These are phyloP conservation scores for Sisyra nigra DNA, from an alignment of 2,888 invertebrate genomes.

Conservation along the genomic window DNA sequence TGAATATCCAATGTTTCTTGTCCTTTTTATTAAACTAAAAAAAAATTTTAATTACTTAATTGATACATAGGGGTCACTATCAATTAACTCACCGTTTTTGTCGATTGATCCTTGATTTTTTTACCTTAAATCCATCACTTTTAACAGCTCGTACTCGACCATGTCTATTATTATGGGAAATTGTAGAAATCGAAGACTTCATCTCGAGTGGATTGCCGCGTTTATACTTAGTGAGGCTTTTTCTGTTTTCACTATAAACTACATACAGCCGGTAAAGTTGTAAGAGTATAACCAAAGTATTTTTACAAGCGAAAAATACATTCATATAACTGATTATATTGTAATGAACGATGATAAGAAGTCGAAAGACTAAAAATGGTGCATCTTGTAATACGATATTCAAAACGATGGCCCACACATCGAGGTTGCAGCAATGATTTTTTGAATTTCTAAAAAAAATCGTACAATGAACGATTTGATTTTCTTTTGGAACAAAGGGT, in stretches of 20 bases:
- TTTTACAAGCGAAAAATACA: constrained; percentile 90
- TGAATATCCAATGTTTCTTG: constrained; percentile 52
- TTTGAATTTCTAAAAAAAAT: constrained; percentile 24
- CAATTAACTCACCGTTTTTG: too few species aligned
- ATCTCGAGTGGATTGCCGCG: constrained; percentile 21
- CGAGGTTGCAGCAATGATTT: constrained; percentile 70
- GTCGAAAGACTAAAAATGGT: constrained; percentile 71
- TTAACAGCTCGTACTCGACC: not conserved
- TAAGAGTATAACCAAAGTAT: constrained; percentile 72
- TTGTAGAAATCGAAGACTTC: too few species aligned
- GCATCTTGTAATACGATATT: constrained; percentile 78
- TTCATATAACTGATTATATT: constrained; percentile 88
- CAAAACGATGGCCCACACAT: constrained; percentile 76
- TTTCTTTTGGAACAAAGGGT: too few species aligned
- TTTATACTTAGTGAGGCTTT: constrained; percentile 26
- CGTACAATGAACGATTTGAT: too few species aligned
- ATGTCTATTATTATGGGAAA: too few species aligned
- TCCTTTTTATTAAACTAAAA: constrained; percentile 17
- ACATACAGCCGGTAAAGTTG: constrained; percentile 75
- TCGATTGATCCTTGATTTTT: not conserved
- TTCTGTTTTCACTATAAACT: constrained; percentile 51
- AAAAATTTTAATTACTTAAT: too few species aligned
- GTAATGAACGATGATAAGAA: constrained; percentile 75
- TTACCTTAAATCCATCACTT: not conserved
- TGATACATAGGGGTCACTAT: too few species aligned